phyloP scores from a whole-genome alignment of 2,797 vertebrate genomes.

The Paedocypris micromegethes region DNA sequence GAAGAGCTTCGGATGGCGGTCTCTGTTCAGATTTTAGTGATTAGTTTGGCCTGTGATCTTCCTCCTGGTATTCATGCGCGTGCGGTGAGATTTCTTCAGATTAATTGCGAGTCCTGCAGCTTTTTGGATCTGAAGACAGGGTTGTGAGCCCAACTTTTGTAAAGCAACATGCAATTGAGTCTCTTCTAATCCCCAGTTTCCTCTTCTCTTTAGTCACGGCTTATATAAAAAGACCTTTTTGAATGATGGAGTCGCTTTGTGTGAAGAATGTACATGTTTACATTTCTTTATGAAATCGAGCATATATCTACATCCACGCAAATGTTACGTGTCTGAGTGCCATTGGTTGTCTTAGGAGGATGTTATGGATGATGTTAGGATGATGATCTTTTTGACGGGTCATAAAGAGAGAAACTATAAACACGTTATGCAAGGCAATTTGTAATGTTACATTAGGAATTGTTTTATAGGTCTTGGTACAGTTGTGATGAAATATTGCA shows the following conservation, averaged over 20 bases:
- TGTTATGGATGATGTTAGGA: not conserved
- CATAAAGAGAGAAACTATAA: conserved; percentile 13
- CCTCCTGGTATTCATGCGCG: conserved; percentile 12
- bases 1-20: conserved; percentile 14
- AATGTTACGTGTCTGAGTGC: too few species aligned
- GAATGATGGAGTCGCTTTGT: conserved; percentile 3
- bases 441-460: conserved; percentile 28
- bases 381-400: not conserved
- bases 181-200: conserved; percentile 7
- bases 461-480: conserved; percentile 23
- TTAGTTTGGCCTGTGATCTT: conserved; percentile 24
- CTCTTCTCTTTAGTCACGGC: conserved; percentile 6
- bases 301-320: too few species aligned
- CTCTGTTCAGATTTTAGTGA: conserved; percentile 17
- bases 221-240: conserved; percentile 4
- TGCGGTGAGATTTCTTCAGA: conserved; percentile 22
- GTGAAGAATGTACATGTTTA: too few species aligned
- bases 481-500: not conserved
- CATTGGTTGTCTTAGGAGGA: too few species aligned
- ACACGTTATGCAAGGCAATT: conserved; percentile 23
- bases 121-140: conserved; percentile 19
- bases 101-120: conserved; percentile 32
- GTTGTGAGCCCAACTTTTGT: conserved; percentile 13
- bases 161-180: conserved; percentile 1
- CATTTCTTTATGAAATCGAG: too few species aligned